phyloP scores from a whole-genome alignment of 2,113 vertebrate species.

The Scopus umbretta region DNA sequence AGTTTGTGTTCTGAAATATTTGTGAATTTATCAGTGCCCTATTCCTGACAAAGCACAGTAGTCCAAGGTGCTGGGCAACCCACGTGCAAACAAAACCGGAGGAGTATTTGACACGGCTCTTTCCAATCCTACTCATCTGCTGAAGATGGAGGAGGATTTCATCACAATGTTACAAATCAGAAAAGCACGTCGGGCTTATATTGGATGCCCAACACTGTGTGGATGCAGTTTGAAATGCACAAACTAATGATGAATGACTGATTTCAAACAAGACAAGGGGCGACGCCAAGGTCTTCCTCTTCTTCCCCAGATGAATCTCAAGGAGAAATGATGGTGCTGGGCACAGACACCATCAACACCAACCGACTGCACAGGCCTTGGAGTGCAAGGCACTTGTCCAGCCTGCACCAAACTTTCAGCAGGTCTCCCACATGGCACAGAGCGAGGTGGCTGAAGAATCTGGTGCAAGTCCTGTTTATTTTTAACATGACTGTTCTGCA shows the following conservation, averaged over 20 bases:
- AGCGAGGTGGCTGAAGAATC: neutral
- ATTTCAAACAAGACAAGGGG: neutral
- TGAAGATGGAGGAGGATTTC: neutral
- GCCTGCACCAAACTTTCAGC: neutral
- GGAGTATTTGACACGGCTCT: neutral
- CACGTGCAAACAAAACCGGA: neutral
- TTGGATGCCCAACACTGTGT: too few relatives aligned
- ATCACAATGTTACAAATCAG: neutral
- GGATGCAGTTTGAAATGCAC: neutral
- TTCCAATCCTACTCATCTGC: neutral
- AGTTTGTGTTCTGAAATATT: neutral
- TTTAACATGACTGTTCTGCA: neutral
- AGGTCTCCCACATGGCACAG: accelerated
- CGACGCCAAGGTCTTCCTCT: neutral
- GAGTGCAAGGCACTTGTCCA: accelerated
- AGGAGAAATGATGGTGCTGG: neutral
- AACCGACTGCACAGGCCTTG: accelerated
- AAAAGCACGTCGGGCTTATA: neutral
- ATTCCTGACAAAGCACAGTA: neutral
- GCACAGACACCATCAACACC: neutral
- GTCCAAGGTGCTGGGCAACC: neutral
- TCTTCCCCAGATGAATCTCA: neutral
- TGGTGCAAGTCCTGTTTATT: constrained; percentile 39
- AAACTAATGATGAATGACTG: neutral
- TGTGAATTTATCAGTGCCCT: neutral